Evolutionary conservation across 2,888 invertebrate species (phyloP), one percentile per base, ranked within the genome.

Genomic region (Empis stercorea): DNA sequence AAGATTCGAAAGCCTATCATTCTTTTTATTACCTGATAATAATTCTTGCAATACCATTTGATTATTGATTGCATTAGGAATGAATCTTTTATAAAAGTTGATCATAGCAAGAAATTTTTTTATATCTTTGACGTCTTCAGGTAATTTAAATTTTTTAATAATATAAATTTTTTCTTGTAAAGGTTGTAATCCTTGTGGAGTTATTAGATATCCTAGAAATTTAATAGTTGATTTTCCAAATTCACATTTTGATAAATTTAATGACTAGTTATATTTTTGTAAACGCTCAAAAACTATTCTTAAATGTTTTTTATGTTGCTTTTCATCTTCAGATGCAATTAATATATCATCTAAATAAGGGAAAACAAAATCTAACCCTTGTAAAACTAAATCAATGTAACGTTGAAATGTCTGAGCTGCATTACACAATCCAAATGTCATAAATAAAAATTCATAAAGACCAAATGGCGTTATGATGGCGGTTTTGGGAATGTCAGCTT

Each of bases 381-480:
- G 46, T 7, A 52, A 30, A 3, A 52, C 45, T 30, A 49, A 36
- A 34, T 53, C 44, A 36, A 53, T 51, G 15, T 47, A 44, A 4
- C 51, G 37, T 36, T 52, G 52, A 10, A 51, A 51, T 7, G 49
- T 51, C 41, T 50, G 53, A 9, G 47, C 54, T 3, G 52, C 53
- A 10, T 54, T 52, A 10, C 50, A 30, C 2, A 52, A 20, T 0
- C 53, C 53, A 17, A 52, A 54, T 2, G 44, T 44, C 50, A 51
- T 51, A 16, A 49, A 39, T 1, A 36, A 30, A 16, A 51, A 54
- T 30, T 53, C 50, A 14, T 30, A 54, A 23, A 54, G 39, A 9
- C 51, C 51, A 23, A 53, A 53, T 4, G 52, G 52, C 10, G 52
- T 51, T n/a, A 44, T 47, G 13, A 52, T 53, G 2, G 48, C 52